phyloP scores from a whole-genome alignment of 2,888 invertebrate species.

The Coleophora deauratella region DNA sequence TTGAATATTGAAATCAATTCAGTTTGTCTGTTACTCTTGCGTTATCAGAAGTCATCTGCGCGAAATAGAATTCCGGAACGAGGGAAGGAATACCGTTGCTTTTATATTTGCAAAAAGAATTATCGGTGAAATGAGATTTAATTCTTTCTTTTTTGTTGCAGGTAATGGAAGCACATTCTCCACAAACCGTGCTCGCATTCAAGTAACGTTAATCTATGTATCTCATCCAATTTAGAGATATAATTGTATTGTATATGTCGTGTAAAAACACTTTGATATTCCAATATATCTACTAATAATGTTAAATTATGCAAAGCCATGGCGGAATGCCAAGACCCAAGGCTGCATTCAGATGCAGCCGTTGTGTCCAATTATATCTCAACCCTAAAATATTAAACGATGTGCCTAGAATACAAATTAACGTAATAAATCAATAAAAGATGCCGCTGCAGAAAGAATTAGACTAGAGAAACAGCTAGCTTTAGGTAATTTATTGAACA shows the following conservation, averaged over 20 bases:
- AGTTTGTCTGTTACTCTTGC: constrained; percentile 46
- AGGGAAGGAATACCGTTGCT: constrained; percentile 23
- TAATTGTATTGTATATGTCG: neutral
- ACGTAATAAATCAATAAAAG: constrained; percentile 42
- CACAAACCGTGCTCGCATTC: neutral
- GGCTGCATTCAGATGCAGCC: constrained; percentile 57
- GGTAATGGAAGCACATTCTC: neutral
- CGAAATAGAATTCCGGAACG: constrained; percentile 32
- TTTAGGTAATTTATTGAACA: neutral
- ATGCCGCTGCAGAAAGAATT: constrained; percentile 14
- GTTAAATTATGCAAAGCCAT: constrained; percentile 57
- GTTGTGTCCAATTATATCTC: constrained; percentile 64
- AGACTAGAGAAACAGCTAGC: neutral
- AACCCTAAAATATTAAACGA: constrained; percentile 66
- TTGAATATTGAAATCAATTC: constrained; percentile 62
- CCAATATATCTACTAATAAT: constrained; percentile 42
- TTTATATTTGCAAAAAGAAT: constrained; percentile 40
- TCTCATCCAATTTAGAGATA: neutral
- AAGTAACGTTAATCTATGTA: neutral
- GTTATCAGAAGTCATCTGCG: constrained; percentile 40
- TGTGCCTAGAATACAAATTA: constrained; percentile 56
- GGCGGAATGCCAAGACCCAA: constrained; percentile 55
- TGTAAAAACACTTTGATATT: constrained; percentile 20
- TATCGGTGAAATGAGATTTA: constrained; percentile 27
- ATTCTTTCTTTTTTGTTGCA: neutral